A percentile compares a stretch with the other conserved stretches of the same genome.
These are phyloP conservation scores for Tapirus indicus DNA, from an alignment of 2,797 vertebrate species.

Conservation along the genomic window DNA sequence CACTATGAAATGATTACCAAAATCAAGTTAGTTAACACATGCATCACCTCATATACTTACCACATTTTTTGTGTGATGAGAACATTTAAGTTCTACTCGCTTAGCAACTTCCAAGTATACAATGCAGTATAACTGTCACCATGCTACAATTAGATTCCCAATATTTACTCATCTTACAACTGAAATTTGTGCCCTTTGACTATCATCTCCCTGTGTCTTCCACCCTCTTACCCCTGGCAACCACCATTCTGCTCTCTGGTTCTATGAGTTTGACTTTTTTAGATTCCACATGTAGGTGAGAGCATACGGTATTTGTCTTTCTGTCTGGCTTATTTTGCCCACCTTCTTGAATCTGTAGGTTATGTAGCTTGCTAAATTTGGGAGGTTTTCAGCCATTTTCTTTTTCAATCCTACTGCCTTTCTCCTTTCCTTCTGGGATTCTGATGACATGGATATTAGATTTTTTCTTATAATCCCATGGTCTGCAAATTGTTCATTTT, in stretches of 20 bases:
- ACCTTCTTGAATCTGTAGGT: background rate
- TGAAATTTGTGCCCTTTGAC: background rate
- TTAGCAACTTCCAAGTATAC: background rate
- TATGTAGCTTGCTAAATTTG: background rate
- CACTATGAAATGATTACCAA: background rate
- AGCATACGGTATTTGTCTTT: background rate
- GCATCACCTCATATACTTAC: background rate
- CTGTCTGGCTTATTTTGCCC: background rate
- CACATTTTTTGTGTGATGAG: background rate
- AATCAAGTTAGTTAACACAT: background rate
- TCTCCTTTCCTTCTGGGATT: background rate
- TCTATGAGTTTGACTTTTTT: background rate
- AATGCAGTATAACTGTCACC: background rate
- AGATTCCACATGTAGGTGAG: background rate
- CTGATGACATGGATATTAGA: background rate
- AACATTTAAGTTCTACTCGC: background rate
- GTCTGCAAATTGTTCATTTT: background rate
- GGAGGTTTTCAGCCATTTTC: background rate
- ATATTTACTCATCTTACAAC: background rate
- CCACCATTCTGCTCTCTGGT: background rate
- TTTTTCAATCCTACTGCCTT: background rate
- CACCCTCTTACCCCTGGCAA: background rate
- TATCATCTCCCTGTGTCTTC: background rate
- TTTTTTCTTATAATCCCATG: background rate
- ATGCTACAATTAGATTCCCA: background rate